Conservation (phyloP, 2,888 invertebrate genomes). For the Chrysolina americana region DNA sequence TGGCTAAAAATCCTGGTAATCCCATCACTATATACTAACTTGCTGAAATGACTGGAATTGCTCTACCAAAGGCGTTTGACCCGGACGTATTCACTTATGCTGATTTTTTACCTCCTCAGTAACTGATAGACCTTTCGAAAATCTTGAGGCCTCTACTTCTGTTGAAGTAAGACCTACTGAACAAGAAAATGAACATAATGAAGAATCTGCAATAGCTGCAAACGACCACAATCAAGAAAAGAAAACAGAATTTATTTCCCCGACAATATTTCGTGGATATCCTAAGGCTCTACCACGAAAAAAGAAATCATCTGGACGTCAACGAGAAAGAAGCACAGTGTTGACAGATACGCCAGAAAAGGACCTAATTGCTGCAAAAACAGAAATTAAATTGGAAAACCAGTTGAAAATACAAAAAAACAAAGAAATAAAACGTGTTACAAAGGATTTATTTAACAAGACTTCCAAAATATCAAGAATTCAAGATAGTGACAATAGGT, state of each 20-base stretch:
- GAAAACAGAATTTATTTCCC: slow-evolving; percentile 24
- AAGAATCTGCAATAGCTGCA: neutral
- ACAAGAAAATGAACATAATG: slow-evolving; percentile 17
- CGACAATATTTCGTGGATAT: slow-evolving; percentile 31
- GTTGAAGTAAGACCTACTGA: slow-evolving; percentile 16
- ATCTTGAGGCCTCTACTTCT: slow-evolving; percentile 23
- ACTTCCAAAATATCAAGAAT: slow-evolving; percentile 18
- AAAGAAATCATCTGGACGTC: slow-evolving; percentile 25
- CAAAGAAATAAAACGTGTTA: slow-evolving; percentile 2
- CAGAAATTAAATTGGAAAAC: slow-evolving; percentile 1
- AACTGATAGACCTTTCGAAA: slow-evolving; percentile 19
- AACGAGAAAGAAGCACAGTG: slow-evolving; percentile 3
- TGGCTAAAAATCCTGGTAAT: slow-evolving; percentile 19
- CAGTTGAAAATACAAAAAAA: neutral
- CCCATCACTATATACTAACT: slow-evolving; percentile 10
- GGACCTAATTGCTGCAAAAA: slow-evolving; percentile 25
- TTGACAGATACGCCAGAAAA: slow-evolving; percentile 14
- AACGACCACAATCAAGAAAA: slow-evolving; percentile 21
- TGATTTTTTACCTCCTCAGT: slow-evolving; percentile 2
- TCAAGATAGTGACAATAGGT: slow-evolving; percentile 15
- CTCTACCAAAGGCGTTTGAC: slow-evolving; percentile 24
- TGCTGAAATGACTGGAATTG: slow-evolving; percentile 31
- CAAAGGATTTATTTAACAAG: slow-evolving; percentile 8
- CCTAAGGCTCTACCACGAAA: slow-evolving; percentile 29
- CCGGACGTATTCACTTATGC: too few species aligned